Evolutionary conservation across 1,140 invertebrate genomes (phyloP).

Genomic region (Andricus grossulariae): DNA sequence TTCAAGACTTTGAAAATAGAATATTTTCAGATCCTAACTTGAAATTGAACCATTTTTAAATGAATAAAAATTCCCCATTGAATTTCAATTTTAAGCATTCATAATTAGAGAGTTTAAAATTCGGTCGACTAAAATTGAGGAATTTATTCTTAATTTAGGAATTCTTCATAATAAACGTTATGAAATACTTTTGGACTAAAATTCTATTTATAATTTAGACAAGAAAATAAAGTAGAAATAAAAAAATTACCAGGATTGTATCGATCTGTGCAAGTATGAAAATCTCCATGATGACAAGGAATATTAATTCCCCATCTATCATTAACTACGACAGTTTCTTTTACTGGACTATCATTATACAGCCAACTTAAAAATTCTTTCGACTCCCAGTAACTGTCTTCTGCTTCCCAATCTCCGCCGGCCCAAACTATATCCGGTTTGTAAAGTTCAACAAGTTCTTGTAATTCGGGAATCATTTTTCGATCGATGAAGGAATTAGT

Average conservation of each 20-base stretch:
- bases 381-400: constrained; percentile 87
- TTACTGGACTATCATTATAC: constrained; percentile 95
- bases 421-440: constrained; percentile 94
- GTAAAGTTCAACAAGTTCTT: constrained; percentile 85
- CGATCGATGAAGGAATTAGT: constrained; percentile 81
- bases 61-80: no score
- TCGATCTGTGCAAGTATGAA: constrained; percentile 87
- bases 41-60: no score
- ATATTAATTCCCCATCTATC: constrained; percentile 87
- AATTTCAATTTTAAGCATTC: no score
- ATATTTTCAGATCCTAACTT: no score
- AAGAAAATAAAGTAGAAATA: no score
- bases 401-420: constrained; percentile 91
- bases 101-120: neutral
- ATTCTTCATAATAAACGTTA: no score
- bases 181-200: no score
- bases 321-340: constrained; percentile 90
- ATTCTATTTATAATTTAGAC: no score
- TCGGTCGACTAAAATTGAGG: constrained; percentile 20
- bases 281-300: constrained; percentile 92
- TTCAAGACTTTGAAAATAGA: no score
- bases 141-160: neutral
- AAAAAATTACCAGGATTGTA: constrained; percentile 85
- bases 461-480: constrained; percentile 85
- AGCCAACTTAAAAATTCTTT: constrained; percentile 91